A percentile compares a stretch with the other conserved stretches of the same genome.
These are phyloP conservation scores for Lochmaea crataegi DNA, from an alignment of 2,888 invertebrate genomes.

Conservation along the genomic window DNA sequence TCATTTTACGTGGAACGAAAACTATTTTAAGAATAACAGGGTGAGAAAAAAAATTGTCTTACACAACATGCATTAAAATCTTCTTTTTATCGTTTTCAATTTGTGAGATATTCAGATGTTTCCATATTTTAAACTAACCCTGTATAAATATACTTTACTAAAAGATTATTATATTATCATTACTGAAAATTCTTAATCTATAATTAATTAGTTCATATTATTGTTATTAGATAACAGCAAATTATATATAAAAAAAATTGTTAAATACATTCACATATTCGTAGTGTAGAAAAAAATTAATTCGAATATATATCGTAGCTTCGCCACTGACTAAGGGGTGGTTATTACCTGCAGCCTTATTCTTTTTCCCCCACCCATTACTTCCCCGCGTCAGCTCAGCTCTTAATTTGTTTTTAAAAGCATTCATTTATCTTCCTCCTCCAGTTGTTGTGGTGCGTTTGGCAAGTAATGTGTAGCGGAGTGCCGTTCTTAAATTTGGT, in stretches of 20 bases:
- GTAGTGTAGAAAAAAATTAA: neutral
- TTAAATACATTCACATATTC: no score
- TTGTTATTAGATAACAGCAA: neutral
- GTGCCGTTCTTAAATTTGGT: conserved; percentile 6
- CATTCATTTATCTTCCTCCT: conserved; percentile 27
- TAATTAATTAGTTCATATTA: no score
- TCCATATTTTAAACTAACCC: no score
- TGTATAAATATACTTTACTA: neutral
- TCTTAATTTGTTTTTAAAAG: conserved; percentile 32
- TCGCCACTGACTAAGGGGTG: conserved; percentile 9
- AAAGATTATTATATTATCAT: neutral
- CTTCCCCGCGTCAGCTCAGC: conserved; percentile 10
- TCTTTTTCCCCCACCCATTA: conserved; percentile 13
- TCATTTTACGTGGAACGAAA: no score
- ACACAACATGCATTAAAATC: no score
- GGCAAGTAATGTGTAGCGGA: conserved; percentile 12
- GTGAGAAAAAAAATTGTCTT: no score
- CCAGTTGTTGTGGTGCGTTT: conserved; percentile 7
- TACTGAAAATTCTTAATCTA: neutral
- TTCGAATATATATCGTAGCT: neutral
- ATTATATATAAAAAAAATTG: neutral
- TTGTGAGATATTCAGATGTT: no score
- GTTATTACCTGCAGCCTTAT: conserved; percentile 23
- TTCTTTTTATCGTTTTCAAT: no score
- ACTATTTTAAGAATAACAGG: no score